Conservation (phyloP, 2,797 vertebrate species). For the Chaunax sp. region DNA sequence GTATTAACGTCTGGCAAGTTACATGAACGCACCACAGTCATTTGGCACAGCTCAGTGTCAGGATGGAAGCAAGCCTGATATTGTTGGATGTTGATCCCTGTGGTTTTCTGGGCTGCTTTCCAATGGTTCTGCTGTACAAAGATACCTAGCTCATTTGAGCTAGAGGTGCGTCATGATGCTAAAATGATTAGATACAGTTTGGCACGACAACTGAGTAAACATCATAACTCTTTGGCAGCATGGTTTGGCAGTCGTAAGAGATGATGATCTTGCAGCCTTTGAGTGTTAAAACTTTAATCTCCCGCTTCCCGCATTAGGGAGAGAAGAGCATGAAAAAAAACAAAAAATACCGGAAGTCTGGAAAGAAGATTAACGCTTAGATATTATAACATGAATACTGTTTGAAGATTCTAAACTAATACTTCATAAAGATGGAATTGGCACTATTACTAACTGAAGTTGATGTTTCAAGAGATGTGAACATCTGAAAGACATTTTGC, state of each 20-base stretch:
- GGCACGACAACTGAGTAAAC: not conserved
- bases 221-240: constrained; percentile 14
- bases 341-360: constrained; percentile 6
- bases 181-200: constrained; percentile 41
- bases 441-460: no score
- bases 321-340: not conserved
- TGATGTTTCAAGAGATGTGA: no score
- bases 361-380: not conserved
- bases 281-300: constrained; percentile 40
- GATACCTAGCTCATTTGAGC: constrained; percentile 25
- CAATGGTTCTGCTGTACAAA: constrained; percentile 36
- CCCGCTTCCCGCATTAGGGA: constrained; percentile 13
- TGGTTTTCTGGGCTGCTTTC: constrained; percentile 54
- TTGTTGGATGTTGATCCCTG: constrained; percentile 42
- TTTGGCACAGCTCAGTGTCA: constrained; percentile 27
- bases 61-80: constrained; percentile 14
- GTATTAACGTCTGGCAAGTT: not conserved
- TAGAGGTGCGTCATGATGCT: constrained; percentile 21
- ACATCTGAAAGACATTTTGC: no score
- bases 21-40: constrained; percentile 24
- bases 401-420: not conserved
- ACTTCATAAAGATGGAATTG: no score
- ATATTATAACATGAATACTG: not conserved
- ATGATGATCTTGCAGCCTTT: constrained; percentile 27
- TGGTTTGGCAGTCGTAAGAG: constrained; percentile 10